A percentile compares a stretch with the other conserved stretches of the same genome.
phyloP scores from a whole-genome alignment of 2,797 vertebrate species.

The Lemur catta region DNA sequence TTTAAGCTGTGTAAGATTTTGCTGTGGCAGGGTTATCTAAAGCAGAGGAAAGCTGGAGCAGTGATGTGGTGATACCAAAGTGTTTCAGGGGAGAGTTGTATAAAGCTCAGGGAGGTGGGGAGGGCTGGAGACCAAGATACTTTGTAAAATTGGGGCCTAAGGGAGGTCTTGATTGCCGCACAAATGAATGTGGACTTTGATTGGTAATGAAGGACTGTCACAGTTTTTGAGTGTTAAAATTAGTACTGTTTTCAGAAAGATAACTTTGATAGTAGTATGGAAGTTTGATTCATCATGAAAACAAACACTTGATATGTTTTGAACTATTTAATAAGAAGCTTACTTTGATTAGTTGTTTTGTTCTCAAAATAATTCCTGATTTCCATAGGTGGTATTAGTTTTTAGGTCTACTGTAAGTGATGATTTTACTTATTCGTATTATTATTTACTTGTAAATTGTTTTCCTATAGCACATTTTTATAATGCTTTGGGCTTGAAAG shows the following conservation, averaged over 20 bases:
- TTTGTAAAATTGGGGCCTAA: background rate
- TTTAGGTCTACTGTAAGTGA: background rate
- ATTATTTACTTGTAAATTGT: background rate
- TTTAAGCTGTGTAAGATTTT: conserved; percentile 8
- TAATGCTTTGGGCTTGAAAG: background rate
- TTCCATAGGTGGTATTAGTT: background rate
- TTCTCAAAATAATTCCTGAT: background rate
- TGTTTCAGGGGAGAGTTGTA: background rate
- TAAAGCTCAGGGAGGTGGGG: background rate
- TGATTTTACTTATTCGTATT: background rate
- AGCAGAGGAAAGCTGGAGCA: background rate
- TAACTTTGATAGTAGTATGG: background rate
- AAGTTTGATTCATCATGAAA: background rate
- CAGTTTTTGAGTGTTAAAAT: background rate
- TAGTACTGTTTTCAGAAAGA: conserved; percentile 14
- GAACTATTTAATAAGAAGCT: background rate
- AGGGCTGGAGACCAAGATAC: background rate
- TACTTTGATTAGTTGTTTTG: background rate
- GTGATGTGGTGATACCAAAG: background rate
- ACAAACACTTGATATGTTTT: background rate
- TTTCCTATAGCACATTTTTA: background rate
- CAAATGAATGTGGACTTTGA: background rate
- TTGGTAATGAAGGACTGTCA: background rate
- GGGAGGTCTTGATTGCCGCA: background rate
- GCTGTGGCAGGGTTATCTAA: background rate